These are phyloP conservation scores for Heloderma charlesbogerti DNA, from an alignment of 2,113 vertebrate genomes.

Conservation along the genomic window DNA sequence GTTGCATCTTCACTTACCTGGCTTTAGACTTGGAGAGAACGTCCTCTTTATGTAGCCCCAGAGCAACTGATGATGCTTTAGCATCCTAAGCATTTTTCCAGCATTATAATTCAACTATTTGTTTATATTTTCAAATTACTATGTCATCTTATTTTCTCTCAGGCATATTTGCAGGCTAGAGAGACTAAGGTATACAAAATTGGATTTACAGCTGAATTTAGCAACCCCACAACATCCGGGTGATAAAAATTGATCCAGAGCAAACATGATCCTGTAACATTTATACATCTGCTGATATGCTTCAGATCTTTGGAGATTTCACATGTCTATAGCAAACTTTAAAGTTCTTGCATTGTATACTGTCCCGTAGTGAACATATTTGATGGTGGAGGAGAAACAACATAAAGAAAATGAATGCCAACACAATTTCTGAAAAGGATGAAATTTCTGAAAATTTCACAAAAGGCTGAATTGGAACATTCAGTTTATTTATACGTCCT, in stretches of 20 bases:
- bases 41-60: neutral
- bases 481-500: conserved; percentile 66
- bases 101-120: conserved; percentile 42
- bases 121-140: conserved; percentile 32
- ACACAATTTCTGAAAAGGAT: conserved; percentile 54
- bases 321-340: conserved; percentile 15
- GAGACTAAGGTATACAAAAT: neutral
- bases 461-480: conserved; percentile 68
- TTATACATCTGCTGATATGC: neutral
- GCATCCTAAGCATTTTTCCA: conserved; percentile 5
- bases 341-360: conserved; percentile 10
- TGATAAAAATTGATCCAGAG: conserved; percentile 33
- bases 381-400: conserved; percentile 24
- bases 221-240: conserved; percentile 30
- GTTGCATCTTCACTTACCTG: neutral
- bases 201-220: conserved; percentile 49
- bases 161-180: conserved; percentile 23
- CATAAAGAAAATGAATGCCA: conserved; percentile 64
- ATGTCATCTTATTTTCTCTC: conserved; percentile 25
- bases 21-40: neutral
- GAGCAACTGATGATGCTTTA: conserved; percentile 10
- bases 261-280: conserved; percentile 39
- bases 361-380: conserved; percentile 47
- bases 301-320: neutral
- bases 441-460: conserved; percentile 57